Conservation (phyloP, 2,888 invertebrate genomes). For the Parnassius smintheus region DNA sequence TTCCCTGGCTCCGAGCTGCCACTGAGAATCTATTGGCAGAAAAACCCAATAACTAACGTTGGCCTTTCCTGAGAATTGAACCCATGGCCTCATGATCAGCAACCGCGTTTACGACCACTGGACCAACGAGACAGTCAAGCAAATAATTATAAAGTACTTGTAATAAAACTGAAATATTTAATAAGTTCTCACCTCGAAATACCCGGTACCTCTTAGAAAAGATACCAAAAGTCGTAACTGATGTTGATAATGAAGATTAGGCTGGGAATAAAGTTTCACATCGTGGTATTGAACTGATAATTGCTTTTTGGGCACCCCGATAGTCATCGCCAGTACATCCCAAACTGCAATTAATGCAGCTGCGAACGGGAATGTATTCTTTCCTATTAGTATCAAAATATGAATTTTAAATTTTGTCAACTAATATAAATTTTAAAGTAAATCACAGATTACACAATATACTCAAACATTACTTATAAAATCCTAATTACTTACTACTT, state of each 20-base stretch:
- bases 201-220: conserved; percentile 82
- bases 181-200: conserved; percentile 80
- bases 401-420: not conserved
- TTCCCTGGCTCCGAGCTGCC: no score
- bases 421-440: conserved; percentile 7
- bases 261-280: conserved; percentile 82
- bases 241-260: conserved; percentile 79
- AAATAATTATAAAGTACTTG: no score
- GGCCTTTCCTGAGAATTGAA: no score
- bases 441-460: not conserved
- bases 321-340: conserved; percentile 84
- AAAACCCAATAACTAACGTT: no score
- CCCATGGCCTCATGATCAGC: no score
- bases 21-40: no score
- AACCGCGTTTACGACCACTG: no score
- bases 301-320: conserved; percentile 80
- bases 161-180: not conserved
- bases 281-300: conserved; percentile 85
- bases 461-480: not conserved
- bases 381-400: conserved; percentile 54
- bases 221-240: conserved; percentile 75
- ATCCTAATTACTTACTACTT: no score
- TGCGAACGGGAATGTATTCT: conserved; percentile 88
- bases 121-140: no score
- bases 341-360: conserved; percentile 86